Evolutionary conservation across 2,888 invertebrate species (phyloP).

Genomic region (Creontiades dilutus): DNA sequence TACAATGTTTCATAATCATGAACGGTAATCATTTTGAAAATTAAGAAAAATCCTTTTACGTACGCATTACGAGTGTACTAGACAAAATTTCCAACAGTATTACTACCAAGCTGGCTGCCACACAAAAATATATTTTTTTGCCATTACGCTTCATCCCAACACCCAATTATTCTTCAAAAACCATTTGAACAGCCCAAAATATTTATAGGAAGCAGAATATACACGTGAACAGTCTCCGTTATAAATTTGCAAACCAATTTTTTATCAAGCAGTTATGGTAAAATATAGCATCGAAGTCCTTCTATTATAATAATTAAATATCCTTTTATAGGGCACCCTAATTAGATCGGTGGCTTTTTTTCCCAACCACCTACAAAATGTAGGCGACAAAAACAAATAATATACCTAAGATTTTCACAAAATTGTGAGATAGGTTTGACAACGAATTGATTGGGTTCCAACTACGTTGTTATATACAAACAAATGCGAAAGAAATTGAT

Average conservation of each 20-base stretch:
- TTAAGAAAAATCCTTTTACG: background rate
- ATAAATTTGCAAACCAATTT: constrained; percentile 33
- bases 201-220: constrained; percentile 65
- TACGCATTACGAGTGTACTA: background rate
- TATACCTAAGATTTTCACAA: too few species aligned
- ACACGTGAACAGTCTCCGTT: constrained; percentile 51
- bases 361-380: too few species aligned
- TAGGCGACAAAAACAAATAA: too few species aligned
- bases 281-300: constrained; percentile 50
- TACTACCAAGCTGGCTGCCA: constrained; percentile 16
- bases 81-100: background rate
- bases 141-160: constrained; percentile 48
- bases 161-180: constrained; percentile 45
- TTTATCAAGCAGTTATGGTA: constrained; percentile 30
- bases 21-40: too few species aligned
- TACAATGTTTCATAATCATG: too few species aligned
- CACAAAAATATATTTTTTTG: constrained; percentile 29
- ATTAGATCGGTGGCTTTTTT: constrained; percentile 43
- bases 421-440: too few species aligned
- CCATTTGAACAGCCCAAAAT: constrained; percentile 62
- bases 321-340: constrained; percentile 48
- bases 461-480: too few species aligned
- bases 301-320: constrained; percentile 6
- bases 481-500: background rate
- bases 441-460: too few species aligned